Evolutionary conservation across 1,140 invertebrate species (phyloP), one percentile per base, ranked within the genome.

Genomic region (Musca domestica): DNA sequence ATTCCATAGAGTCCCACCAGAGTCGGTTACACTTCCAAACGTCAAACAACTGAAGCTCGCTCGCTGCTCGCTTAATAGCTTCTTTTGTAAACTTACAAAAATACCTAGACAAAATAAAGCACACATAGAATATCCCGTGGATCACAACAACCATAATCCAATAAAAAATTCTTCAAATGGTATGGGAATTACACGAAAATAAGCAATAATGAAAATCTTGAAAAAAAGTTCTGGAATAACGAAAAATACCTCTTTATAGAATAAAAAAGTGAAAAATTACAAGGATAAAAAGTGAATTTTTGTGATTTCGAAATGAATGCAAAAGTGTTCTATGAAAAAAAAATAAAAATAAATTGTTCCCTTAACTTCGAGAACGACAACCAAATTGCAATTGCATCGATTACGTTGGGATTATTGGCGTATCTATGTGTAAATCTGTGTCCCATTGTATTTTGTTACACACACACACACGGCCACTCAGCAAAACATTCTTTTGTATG

Each of bases 21-120:
- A 61, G 56, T 61, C 56, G 56, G 56, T 61, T 61, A 61, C 56
- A 61, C 56, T 61, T 58, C 56, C 56, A 61, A 34, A 61, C 56
- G 56, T 61, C 56, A 61, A 61, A 41, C 56, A 61, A 61, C 56
- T 61, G 56, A 61, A 61, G 56, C 56, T 61, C 56, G 56, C 56
- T 41, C 34, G 34, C 34, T 41, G 34, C 10, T 41, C 34, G 34
- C 34, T 41, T 41, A 41, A 61, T 34, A 61, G 56, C 56, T 61
- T 61, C 56, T 41, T 41, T 41, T 41, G 34, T 41, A 41, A 41
- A 41, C 10, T 41, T 41, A 41, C 34, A 41, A 41, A 41, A 41
- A 41, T 41, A 30, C 7, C 7, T 51, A 20, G 41, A 17, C 27
- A 41, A 41, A 41, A 41, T 41, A 17, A 19, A 9, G 17, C 48